Percentiles rank a stretch among this genome's conserved stretches.
Conservation (phyloP, 2,888 invertebrate species). For the Phaedon cochleariae region DNA sequence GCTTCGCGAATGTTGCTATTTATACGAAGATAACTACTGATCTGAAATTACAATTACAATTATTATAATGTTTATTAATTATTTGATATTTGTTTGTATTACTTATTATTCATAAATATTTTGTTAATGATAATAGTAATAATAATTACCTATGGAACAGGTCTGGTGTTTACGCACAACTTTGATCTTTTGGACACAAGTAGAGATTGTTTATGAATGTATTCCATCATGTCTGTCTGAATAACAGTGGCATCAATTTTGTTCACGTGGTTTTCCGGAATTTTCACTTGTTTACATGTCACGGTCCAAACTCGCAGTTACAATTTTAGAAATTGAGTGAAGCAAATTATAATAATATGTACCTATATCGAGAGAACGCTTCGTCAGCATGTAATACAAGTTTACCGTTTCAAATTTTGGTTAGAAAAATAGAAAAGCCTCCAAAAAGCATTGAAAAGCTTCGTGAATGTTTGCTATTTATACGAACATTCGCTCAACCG, state of each 20-base stretch:
- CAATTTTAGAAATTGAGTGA: background rate
- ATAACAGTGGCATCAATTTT: background rate
- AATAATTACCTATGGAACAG: background rate
- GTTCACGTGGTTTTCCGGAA: background rate
- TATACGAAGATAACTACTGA: no score
- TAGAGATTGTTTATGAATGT: background rate
- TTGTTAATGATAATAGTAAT: background rate
- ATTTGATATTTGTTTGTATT: no score
- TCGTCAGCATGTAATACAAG: background rate
- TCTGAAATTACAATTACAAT: no score
- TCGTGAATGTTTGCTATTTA: no score
- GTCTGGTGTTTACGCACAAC: background rate
- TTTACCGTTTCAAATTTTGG: background rate
- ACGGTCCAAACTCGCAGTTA: background rate
- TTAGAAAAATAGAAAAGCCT: background rate
- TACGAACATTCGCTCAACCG: no score
- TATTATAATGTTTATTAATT: no score
- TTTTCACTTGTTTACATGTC: background rate
- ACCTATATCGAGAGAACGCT: background rate
- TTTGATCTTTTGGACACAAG: background rate
- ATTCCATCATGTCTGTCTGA: background rate
- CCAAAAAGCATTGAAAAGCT: no score
- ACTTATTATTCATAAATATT: no score
- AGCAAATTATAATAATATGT: no score
- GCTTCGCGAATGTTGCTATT: no score